phyloP scores from a whole-genome alignment of 2,888 invertebrate genomes.

The Drosophila engyochracea region DNA sequence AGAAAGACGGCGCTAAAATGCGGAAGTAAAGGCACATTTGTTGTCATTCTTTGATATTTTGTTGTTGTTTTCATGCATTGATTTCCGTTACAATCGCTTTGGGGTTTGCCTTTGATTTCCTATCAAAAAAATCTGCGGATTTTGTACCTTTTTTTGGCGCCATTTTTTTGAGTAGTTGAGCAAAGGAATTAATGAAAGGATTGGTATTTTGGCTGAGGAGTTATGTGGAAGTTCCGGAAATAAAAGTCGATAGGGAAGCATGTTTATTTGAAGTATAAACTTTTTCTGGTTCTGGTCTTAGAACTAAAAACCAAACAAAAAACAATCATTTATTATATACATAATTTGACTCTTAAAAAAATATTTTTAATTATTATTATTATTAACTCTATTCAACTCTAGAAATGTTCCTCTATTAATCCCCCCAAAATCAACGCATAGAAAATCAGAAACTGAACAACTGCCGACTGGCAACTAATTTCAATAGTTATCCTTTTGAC shows the following conservation, averaged over 20 bases:
- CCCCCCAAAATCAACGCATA: background rate
- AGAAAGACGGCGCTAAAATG: conserved; percentile 68
- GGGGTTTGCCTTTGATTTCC: conserved; percentile 58
- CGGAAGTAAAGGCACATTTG: conserved; percentile 71
- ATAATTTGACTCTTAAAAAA: too few species aligned
- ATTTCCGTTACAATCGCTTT: conserved; percentile 56
- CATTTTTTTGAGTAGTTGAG: conserved; percentile 28
- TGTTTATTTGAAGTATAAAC: background rate
- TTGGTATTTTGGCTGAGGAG: background rate
- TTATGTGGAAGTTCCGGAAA: background rate
- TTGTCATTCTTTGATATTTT: conserved; percentile 16
- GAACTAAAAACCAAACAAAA: too few species aligned
- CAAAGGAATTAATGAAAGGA: conserved; percentile 1
- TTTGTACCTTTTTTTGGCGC: conserved; percentile 46
- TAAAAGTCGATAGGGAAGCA: background rate
- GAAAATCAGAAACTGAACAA: conserved; percentile 22
- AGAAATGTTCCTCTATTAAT: background rate
- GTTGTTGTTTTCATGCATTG: conserved; percentile 55
- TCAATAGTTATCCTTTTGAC: conserved; percentile 80
- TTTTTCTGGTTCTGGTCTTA: too few species aligned
- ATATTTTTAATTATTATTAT: too few species aligned
- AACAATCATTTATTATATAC: too few species aligned
- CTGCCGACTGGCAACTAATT: conserved; percentile 68
- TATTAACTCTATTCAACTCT: background rate
- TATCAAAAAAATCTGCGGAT: conserved; percentile 24